These are phyloP conservation scores for Hypocryptadius cinnamomeus DNA, from an alignment of 2,113 vertebrate genomes.

Conservation along the genomic window DNA sequence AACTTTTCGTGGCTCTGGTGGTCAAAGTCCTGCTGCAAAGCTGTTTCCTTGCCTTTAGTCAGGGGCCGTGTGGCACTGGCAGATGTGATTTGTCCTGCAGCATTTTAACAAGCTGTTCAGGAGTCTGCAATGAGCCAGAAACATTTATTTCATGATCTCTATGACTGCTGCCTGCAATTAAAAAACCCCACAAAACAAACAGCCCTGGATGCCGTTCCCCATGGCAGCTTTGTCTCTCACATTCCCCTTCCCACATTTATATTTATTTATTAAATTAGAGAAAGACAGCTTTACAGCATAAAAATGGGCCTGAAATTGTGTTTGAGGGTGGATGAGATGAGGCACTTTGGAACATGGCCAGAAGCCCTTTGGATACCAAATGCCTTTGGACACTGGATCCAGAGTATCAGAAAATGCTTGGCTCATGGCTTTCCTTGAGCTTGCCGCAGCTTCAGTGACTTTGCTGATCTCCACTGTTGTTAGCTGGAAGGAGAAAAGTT, in stretches of 20 bases:
- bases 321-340: background rate
- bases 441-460: background rate
- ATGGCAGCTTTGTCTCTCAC: background rate
- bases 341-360: background rate
- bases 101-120: background rate
- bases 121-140: background rate
- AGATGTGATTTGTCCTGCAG: constrained; percentile 19
- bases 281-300: background rate
- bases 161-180: background rate
- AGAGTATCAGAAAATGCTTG: background rate
- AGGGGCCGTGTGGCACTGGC: background rate
- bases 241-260: background rate
- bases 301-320: background rate
- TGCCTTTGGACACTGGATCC: background rate
- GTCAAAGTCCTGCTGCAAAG: background rate
- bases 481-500: background rate
- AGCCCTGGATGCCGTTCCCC: background rate
- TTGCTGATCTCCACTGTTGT: background rate
- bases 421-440: background rate
- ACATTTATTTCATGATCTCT: background rate
- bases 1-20: background rate
- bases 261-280: background rate
- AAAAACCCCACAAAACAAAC: background rate
- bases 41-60: background rate
- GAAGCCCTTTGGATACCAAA: background rate